Base-by-base conservation (phyloP, 2,113 vertebrate species). In the chimpanzee (Pan troglodytes) region DNA sequence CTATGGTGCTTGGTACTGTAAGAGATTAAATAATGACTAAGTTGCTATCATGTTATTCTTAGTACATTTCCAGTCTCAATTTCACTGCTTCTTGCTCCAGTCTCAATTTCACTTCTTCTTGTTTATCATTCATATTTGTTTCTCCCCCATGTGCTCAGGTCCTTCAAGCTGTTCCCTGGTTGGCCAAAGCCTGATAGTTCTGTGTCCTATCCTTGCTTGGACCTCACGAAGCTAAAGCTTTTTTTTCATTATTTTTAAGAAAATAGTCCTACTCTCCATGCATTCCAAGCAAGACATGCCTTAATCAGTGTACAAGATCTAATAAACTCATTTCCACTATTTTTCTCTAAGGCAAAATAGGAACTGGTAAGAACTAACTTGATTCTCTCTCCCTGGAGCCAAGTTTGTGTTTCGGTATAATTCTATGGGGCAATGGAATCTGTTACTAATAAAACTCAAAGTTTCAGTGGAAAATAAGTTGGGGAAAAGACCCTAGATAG, bases 401-500 rank as follows among this genome's bases (percentile, higher is more conserved):
- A 88, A 93, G 52, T 82, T 95, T 88, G 61, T 85, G 40, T 88
- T 94, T 94, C 45, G n/a, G 17, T 73, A 82, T 68, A 96, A 91
- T 94, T 78, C 17, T 93, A 7, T 85, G 67, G 86, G 78, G 55
- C 88, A 92, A 35, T 57, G 20, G 48, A 57, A 20, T 67, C 30
- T n/a, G 64, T 86, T 95, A 78, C 70, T 73, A 97, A 91, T 93
- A 91, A 50, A 95, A 82, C 55, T 82, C 80, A 92, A 97, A 87
- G 52, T 90, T 96, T 96, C 92, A 89, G 16, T 64, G 82, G 38
- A 92, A 96, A 61, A 73, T 52, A 90, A 38, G 14, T 80, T 93
- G 22, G 25, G n/a, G 35, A 84, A 92, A 96, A 50, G 40, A 95
- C 14, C 27, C 8, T 75, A 68, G 45, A 52, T 68, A 88, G 68